Conservation (phyloP, 2,797 vertebrate species). For the Anas capensis region DNA sequence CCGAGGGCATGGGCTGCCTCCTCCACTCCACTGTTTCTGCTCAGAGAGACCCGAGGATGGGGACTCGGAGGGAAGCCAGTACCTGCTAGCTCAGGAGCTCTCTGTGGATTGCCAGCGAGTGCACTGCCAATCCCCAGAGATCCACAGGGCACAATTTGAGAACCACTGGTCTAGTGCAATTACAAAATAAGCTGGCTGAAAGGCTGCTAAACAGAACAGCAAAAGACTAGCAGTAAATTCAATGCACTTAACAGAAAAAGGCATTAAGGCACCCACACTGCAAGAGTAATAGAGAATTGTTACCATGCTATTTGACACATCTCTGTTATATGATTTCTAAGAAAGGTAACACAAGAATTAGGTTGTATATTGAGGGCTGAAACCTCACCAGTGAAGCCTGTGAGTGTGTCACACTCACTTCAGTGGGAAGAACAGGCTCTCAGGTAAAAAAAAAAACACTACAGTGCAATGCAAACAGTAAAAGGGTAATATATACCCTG, state of each 20-base stretch:
- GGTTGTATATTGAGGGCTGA: not conserved
- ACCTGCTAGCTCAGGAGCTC: not conserved
- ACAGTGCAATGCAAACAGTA: not conserved
- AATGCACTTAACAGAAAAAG: constrained; percentile 42
- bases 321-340: not conserved
- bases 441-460: not conserved
- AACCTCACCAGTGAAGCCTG: not conserved
- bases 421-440: not conserved
- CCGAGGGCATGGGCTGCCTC: not conserved
- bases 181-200: constrained; percentile 59
- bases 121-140: not conserved
- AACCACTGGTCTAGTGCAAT: constrained; percentile 56
- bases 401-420: not conserved
- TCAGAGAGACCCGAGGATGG: not conserved
- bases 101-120: constrained; percentile 11
- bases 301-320: not conserved
- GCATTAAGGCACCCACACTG: not conserved
- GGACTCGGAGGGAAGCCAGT: not conserved
- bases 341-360: not conserved
- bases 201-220: constrained; percentile 52
- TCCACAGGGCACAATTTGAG: constrained; percentile 59
- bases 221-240: constrained; percentile 51
- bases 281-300: not conserved
- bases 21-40: not conserved
- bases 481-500: not conserved